These are phyloP conservation scores for Callospermophilus lateralis DNA, from an alignment of 2,113 vertebrate genomes.

Conservation along the genomic window DNA sequence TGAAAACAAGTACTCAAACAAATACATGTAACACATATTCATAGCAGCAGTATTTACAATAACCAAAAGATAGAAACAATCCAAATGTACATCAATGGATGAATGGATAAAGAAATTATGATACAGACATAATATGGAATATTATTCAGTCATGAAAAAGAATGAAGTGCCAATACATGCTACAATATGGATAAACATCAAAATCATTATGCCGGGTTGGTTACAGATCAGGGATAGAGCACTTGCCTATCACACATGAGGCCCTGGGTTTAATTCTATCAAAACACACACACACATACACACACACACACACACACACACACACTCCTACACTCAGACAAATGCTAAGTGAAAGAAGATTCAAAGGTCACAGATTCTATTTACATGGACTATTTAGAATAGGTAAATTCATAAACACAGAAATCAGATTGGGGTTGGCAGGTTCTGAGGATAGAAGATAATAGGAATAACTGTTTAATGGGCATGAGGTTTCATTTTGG, in stretches of 20 bases:
- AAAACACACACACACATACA: no score
- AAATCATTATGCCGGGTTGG: not conserved
- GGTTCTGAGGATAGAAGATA: not conserved
- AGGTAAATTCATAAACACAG: not conserved
- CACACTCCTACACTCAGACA: no score
- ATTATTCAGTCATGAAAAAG: not conserved
- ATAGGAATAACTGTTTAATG: not conserved
- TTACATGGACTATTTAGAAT: not conserved
- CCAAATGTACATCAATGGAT: not conserved
- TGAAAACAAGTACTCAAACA: not conserved
- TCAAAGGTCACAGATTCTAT: not conserved
- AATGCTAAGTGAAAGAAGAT: not conserved
- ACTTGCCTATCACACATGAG: no score
- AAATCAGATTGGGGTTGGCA: not conserved
- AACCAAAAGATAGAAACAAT: not conserved
- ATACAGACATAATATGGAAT: not conserved
- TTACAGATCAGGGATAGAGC: not conserved
- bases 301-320: no score
- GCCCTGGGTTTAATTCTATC: not conserved
- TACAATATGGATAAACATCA: not conserved
- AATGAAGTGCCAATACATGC: not conserved
- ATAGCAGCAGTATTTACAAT: not conserved
- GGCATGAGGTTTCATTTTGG: not conserved
- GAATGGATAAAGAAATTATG: not conserved
- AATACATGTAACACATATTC: not conserved